A percentile compares a stretch with the other conserved stretches of the same genome.
Evolutionary conservation across 2,797 vertebrate genomes (phyloP).

Genomic region (Valencia hispanica): DNA sequence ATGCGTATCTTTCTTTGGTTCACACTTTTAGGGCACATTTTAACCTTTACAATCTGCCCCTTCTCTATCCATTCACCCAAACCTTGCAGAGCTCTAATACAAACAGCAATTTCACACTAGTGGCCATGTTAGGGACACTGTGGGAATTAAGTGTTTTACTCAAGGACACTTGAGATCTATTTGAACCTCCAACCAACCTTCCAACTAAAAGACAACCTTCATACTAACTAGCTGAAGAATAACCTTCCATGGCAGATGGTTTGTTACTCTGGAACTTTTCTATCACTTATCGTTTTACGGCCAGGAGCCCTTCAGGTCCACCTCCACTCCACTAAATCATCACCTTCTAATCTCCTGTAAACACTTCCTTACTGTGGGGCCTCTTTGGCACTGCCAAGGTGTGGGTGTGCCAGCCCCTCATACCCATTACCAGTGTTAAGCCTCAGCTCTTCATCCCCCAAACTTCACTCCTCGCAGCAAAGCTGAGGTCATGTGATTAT

Average conservation of each 20-base stretch:
- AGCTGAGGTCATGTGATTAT: slow-evolving; percentile 59
- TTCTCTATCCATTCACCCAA: neutral
- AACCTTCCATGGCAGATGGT: slow-evolving; percentile 2
- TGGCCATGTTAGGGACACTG: neutral
- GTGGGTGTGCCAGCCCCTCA: slow-evolving; percentile 47
- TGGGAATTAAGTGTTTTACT: neutral
- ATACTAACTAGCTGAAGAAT: neutral
- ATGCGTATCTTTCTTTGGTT: neutral
- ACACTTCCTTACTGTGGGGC: slow-evolving; percentile 60
- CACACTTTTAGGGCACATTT: neutral
- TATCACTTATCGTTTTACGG: slow-evolving; percentile 33
- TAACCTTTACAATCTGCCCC: neutral
- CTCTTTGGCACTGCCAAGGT: slow-evolving; percentile 48
- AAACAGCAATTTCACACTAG: neutral
- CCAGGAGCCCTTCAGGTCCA: slow-evolving; percentile 59
- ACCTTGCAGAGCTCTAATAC: neutral
- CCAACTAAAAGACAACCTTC: neutral
- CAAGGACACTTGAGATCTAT: neutral
- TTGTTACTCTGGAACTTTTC: slow-evolving; percentile 16
- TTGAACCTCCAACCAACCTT: neutral
- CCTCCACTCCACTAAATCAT: slow-evolving; percentile 60
- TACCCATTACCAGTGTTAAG: slow-evolving; percentile 61
- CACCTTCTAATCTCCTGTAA: slow-evolving; percentile 67
- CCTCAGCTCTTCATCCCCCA: slow-evolving; percentile 28
- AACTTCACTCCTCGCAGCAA: slow-evolving; percentile 32